Evolutionary conservation across 2,797 vertebrate species (phyloP).

Genomic region (Lemur catta): DNA sequence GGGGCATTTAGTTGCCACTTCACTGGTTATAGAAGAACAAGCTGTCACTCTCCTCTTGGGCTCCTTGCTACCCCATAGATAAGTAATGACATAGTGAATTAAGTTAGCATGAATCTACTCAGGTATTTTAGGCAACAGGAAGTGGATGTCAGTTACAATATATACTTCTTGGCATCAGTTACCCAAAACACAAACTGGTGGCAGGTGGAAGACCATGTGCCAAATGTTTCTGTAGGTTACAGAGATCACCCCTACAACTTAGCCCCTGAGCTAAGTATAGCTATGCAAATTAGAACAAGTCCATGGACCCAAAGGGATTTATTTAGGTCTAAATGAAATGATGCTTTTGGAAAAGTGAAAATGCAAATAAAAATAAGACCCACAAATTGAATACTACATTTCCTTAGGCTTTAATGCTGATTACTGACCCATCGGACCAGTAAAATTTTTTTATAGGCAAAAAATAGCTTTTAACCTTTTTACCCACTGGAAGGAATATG

Average conservation of each 20-base stretch:
- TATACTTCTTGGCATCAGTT: slow-evolving; percentile 47
- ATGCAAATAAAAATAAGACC: background rate
- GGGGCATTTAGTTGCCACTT: background rate
- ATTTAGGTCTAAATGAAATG: background rate
- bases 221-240: slow-evolving; percentile 36
- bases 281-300: slow-evolving; percentile 30
- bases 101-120: slow-evolving; percentile 17
- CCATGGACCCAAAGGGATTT: background rate
- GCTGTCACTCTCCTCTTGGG: background rate
- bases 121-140: slow-evolving; percentile 55
- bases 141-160: slow-evolving; percentile 42
- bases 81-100: slow-evolving; percentile 13
- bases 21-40: background rate
- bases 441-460: background rate
- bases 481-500: background rate
- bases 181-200: slow-evolving; percentile 56
- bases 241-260: slow-evolving; percentile 30
- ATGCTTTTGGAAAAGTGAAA: slow-evolving; percentile 28
- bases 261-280: background rate
- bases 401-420: background rate
- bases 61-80: background rate
- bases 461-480: slow-evolving; percentile 27
- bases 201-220: slow-evolving; percentile 45
- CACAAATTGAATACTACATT: slow-evolving; percentile 3
- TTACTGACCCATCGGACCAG: background rate